Evolutionary conservation across 2,797 vertebrate species (phyloP).

Genomic region (Sternarchorhynchus goeldii): DNA sequence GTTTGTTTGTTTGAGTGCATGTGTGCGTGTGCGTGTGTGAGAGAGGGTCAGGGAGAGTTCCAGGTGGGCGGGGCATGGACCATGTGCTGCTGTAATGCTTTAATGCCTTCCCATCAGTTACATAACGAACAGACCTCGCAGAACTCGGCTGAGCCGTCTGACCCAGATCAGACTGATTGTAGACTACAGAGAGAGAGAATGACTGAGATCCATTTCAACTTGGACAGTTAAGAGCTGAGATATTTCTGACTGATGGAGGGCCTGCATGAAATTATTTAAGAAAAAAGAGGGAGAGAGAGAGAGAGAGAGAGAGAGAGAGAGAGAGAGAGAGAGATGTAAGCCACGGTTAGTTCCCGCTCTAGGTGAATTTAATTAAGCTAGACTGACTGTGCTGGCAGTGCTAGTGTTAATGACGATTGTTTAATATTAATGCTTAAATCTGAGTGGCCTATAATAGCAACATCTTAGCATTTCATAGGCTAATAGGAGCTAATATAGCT

Average conservation of each 20-base stretch:
- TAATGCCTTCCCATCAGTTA: constrained; percentile 63
- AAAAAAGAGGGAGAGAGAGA: constrained; percentile 1
- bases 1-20: background rate
- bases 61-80: constrained; percentile 57
- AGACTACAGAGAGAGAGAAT: constrained; percentile 45
- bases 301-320: background rate
- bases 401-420: too few species aligned
- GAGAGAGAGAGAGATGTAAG: background rate
- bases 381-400: too few species aligned
- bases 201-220: background rate
- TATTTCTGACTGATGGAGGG: background rate
- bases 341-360: too few species aligned
- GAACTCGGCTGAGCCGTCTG: constrained; percentile 62
- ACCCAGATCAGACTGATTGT: constrained; percentile 41
- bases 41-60: constrained; percentile 55
- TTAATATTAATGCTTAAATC: too few species aligned
- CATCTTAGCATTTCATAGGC: too few species aligned
- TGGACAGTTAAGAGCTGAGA: too few species aligned
- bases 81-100: constrained; percentile 71
- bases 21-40: constrained; percentile 10
- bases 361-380: too few species aligned
- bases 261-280: background rate
- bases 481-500: too few species aligned
- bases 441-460: too few species aligned
- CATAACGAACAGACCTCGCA: constrained; percentile 40